A percentile compares a stretch with the other conserved stretches of the same genome.
Evolutionary conservation across 2,113 vertebrate genomes (phyloP).

Genomic region (Climacteris rufus): DNA sequence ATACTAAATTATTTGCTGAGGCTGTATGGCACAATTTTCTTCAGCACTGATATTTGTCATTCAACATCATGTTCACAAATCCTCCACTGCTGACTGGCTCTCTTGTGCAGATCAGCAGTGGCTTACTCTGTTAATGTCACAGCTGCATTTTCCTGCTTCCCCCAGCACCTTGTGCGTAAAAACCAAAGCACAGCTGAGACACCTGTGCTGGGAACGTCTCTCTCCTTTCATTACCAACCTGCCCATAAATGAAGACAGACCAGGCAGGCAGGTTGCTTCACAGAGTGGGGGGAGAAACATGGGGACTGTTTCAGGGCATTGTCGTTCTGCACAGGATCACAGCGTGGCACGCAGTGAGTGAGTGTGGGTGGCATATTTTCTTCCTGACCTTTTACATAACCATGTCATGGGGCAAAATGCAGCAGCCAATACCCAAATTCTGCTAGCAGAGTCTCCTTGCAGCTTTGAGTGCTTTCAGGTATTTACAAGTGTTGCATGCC

Average conservation of each 20-base stretch:
- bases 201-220: neutral
- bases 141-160: neutral
- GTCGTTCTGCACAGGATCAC: neutral
- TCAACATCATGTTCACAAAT: neutral
- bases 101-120: neutral
- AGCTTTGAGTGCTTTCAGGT: neutral
- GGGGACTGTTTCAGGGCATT: neutral
- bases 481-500: neutral
- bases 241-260: neutral
- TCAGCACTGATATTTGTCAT: neutral
- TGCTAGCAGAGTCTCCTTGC: neutral
- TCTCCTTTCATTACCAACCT: neutral
- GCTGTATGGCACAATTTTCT: neutral
- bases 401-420: neutral
- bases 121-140: neutral
- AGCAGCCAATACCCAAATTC: neutral
- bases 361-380: neutral
- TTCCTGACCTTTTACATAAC: neutral
- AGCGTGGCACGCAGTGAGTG: neutral
- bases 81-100: neutral
- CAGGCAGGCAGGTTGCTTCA: neutral
- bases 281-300: neutral
- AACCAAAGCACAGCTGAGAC: neutral
- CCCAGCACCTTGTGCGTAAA: neutral
- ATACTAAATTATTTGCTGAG: neutral